A percentile compares a stretch with the other conserved stretches of the same genome.
Evolutionary conservation across 2,888 invertebrate genomes (phyloP).

Genomic region (Coenonympha arcania): DNA sequence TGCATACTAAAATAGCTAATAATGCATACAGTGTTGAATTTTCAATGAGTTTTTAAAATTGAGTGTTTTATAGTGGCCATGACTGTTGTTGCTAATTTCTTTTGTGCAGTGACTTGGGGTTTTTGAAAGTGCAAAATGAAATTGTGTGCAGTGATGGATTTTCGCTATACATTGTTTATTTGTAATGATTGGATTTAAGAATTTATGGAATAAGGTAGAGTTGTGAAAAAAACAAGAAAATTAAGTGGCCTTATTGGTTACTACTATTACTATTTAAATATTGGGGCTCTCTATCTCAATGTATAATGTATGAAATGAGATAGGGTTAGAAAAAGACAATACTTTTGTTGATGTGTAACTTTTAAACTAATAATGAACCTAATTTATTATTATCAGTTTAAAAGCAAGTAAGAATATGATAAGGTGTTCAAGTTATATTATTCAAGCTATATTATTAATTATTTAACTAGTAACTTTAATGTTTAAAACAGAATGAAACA

Average conservation of each 20-base stretch:
- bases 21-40: constrained; percentile 10
- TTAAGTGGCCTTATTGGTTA: no score
- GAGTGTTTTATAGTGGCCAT: constrained; percentile 17
- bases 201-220: constrained; percentile 49
- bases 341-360: constrained; percentile 2
- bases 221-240: constrained; percentile 14
- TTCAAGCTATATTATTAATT: background rate
- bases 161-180: constrained; percentile 27
- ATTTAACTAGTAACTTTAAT: background rate
- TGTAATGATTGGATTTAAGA: constrained; percentile 55
- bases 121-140: constrained; percentile 39
- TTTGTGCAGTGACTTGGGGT: constrained; percentile 28
- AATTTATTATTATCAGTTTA: no score
- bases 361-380: constrained; percentile 12
- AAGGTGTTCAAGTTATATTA: background rate
- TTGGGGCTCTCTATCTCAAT: no score
- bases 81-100: constrained; percentile 4
- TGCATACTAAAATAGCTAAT: constrained; percentile 15
- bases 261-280: no score
- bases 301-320: constrained; percentile 51
- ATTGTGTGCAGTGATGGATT: constrained; percentile 29
- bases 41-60: constrained; percentile 6
- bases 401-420: no score
- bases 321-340: constrained; percentile 26
- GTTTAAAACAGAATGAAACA: background rate